Conservation (phyloP, 2,888 invertebrate genomes). For the Koerneria pararmatus region DNA sequence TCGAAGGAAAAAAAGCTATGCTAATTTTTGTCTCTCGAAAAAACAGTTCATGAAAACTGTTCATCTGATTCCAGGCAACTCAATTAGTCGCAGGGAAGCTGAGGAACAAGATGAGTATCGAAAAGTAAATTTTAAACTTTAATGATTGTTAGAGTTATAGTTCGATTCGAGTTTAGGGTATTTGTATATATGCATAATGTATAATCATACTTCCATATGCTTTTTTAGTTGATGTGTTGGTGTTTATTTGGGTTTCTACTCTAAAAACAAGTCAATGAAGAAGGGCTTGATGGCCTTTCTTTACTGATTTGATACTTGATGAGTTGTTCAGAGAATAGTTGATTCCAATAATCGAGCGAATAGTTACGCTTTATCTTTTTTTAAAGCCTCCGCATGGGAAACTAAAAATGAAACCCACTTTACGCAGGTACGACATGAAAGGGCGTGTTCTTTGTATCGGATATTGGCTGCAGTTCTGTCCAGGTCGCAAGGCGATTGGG, state of each 20-base stretch:
- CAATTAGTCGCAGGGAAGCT: slow-evolving; percentile 80
- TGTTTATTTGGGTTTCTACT: too few species aligned
- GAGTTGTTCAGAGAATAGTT: neutral
- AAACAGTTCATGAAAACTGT: too few species aligned
- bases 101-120: slow-evolving; percentile 62
- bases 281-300: neutral
- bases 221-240: too few species aligned
- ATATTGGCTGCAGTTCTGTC: slow-evolving; percentile 49
- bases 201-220: too few species aligned
- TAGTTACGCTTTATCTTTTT: neutral
- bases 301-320: neutral
- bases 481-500: slow-evolving; percentile 30
- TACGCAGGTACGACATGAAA: slow-evolving; percentile 45
- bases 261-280: neutral
- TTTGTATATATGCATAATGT: too few species aligned
- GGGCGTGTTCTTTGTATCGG: slow-evolving; percentile 42
- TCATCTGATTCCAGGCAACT: too few species aligned
- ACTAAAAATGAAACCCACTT: too few species aligned
- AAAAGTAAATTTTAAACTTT: too few species aligned
- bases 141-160: too few species aligned
- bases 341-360: neutral
- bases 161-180: too few species aligned
- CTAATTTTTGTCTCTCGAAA: too few species aligned
- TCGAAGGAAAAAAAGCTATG: too few species aligned
- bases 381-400: neutral